Base-by-base conservation (phyloP, 2,888 invertebrate genomes). In the Parnassius glacialis region DNA sequence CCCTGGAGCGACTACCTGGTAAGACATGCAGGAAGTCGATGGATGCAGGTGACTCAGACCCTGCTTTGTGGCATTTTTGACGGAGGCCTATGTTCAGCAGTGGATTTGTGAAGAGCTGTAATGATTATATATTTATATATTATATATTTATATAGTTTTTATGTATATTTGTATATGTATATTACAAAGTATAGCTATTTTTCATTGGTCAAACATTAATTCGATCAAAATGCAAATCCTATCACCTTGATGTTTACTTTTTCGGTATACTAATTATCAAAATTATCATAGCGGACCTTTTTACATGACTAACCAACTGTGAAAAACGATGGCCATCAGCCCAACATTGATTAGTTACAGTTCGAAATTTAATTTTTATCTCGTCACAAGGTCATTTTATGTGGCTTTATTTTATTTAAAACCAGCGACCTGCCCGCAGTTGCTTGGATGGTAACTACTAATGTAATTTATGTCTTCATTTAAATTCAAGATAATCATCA, bases 271-370 rank as follows among this genome's bases (percentile, higher is more conserved):
- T 83, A 80, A 85, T 86, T 86, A 85, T 66, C 68, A 65, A 67
- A 68, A 67, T 73, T 64, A 70, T 69, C 73, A 75, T 76, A 74
- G 77, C 70, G 56, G 81, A 78, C 85, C 84, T 89, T 87, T 74
- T 83, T 86, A 85, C 84, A 76, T 89, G 87, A 67, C 73, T 87
- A 83, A 81, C 85, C 88, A 89, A 85, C 84, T 87, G 90, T 76
- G 74, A 81, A 63, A 59, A 63, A 63, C 55, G 56, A 81, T 70
- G 74, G 74, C 74, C 70, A 68, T 69, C 67, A 64, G 59, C 44
- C 50, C 61, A 51, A 61, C 67, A 54, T 45, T 55, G 58, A 67
- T 69, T 69, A 61, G 69, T 65, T 62, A 66, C 64, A 69, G 64
- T 34, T 51, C 12, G 13, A 56, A 61, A 52, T 61, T 45, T 55